phyloP scores from a whole-genome alignment of 1,140 invertebrate genomes.

The Popillia japonica region DNA sequence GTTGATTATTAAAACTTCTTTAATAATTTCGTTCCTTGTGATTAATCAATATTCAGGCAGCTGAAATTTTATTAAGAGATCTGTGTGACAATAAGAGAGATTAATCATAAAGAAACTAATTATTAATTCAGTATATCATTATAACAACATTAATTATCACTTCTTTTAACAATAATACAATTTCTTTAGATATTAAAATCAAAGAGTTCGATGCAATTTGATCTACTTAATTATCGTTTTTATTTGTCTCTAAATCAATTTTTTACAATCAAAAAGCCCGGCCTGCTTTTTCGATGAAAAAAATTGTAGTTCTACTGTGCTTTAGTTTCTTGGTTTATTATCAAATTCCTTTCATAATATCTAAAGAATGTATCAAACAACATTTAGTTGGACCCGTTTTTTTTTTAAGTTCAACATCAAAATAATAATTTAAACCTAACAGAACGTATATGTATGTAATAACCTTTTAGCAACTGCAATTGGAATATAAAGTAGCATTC shows the following conservation, averaged over 20 bases:
- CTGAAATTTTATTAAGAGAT: not conserved
- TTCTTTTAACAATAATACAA: constrained; percentile 24
- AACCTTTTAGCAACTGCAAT: not conserved
- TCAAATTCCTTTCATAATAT: not conserved
- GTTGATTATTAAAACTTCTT: constrained; percentile 19
- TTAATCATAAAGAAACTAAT: constrained; percentile 8
- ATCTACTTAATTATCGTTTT: not conserved
- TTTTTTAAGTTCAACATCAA: constrained; percentile 39
- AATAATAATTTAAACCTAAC: not conserved
- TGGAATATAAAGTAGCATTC: not conserved
- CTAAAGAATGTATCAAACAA: constrained; percentile 32
- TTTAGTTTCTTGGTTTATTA: not conserved
- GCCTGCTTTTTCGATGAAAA: constrained; percentile 10
- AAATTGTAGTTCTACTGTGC: not conserved
- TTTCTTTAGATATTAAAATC: not conserved
- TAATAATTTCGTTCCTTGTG: constrained; percentile 5
- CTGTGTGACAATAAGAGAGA: not conserved
- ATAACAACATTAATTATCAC: constrained; percentile 32
- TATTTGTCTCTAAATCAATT: not conserved
- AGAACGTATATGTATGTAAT: not conserved
- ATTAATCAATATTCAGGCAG: not conserved
- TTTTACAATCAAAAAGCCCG: constrained; percentile 13
- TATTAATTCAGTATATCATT: constrained; percentile 8
- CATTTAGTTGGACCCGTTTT: constrained; percentile 41
- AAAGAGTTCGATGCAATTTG: not conserved